Conservation (phyloP, 2,888 invertebrate genomes). For the Trachelus troglodyta region DNA sequence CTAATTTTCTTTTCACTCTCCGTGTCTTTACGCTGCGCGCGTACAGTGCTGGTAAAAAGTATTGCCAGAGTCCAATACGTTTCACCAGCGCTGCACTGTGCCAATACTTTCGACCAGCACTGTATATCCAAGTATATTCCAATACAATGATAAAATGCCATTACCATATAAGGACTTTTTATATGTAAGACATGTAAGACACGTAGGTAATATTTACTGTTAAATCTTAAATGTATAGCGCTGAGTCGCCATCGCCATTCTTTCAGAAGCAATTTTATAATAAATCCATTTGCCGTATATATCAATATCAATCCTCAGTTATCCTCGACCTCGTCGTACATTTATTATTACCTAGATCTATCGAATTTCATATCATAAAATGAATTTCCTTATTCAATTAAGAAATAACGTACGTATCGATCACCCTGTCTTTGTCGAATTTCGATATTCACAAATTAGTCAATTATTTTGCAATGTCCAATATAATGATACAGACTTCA, state of each 20-base stretch:
- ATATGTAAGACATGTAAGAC: constrained; percentile 43
- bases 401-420: background rate
- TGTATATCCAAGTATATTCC: background rate
- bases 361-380: background rate
- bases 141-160: background rate
- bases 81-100: background rate
- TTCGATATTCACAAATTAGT: background rate
- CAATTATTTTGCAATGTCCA: background rate
- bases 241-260: constrained; percentile 50
- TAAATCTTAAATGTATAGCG: constrained; percentile 41
- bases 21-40: background rate
- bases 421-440: background rate
- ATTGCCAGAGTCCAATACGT: background rate
- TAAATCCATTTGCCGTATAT: constrained; percentile 36
- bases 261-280: constrained; percentile 51
- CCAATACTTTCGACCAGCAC: too few species aligned
- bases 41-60: background rate
- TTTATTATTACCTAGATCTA: background rate
- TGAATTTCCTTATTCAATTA: background rate
- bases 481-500: background rate
- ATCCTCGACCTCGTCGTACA: background rate
- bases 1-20: background rate
- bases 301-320: background rate
- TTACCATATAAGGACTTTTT: constrained; percentile 27
- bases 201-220: constrained; percentile 52